Conservation (phyloP, 2,888 invertebrate species). For the Epistrophe grossulariae region DNA sequence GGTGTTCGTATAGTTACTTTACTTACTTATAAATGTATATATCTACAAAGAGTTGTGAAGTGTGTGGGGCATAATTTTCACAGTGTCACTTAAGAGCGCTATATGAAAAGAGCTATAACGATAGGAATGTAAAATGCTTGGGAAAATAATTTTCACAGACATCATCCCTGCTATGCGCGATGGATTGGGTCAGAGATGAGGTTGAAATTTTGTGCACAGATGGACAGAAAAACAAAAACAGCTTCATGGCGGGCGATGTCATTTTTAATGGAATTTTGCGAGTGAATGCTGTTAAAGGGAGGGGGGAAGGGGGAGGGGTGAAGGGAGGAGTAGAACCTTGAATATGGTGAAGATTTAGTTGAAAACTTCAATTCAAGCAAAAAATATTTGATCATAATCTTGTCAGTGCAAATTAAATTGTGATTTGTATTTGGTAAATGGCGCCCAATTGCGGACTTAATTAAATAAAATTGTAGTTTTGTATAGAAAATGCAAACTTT, state of each 20-base stretch:
- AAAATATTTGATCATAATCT: neutral
- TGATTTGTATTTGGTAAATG: neutral
- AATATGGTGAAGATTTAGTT: neutral
- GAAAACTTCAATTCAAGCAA: neutral
- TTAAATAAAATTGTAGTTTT: no score
- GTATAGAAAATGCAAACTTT: no score
- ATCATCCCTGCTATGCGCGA: constrained; percentile 8
- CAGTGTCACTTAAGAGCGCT: constrained; percentile 44
- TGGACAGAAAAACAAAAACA: constrained; percentile 16
- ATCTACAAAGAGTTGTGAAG: constrained; percentile 21
- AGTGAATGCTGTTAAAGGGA: neutral
- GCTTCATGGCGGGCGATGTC: constrained; percentile 22
- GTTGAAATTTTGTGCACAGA: constrained; percentile 11
- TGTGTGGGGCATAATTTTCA: constrained; percentile 54
- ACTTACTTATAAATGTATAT: neutral
- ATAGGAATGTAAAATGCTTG: constrained; percentile 59
- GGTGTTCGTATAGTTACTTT: constrained; percentile 2
- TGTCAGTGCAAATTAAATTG: neutral
- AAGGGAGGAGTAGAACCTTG: neutral
- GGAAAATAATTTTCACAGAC: constrained; percentile 57
- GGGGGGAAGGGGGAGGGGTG: no score
- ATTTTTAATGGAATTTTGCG: neutral
- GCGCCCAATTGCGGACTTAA: neutral
- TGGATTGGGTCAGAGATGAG: constrained; percentile 59
- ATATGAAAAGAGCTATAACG: neutral